Evolutionary conservation across 2,797 vertebrate genomes (phyloP).

Genomic region (Eupleurogrammus muticus): DNA sequence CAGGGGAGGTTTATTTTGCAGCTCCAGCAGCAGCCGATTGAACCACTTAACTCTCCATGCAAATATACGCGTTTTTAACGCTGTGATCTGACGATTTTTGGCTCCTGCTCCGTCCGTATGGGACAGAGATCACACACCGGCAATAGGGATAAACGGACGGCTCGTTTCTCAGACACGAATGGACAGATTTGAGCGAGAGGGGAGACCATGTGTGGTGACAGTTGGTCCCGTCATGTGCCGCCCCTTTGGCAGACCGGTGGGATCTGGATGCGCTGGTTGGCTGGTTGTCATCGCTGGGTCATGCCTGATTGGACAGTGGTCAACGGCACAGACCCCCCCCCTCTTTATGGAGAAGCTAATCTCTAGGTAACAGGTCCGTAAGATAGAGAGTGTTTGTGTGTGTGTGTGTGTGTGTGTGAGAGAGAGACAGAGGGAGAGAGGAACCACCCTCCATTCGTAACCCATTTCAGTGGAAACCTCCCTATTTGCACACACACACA

Average conservation of each 20-base stretch:
- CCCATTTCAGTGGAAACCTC: conserved; percentile 52
- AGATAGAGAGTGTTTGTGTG: conserved; percentile 41
- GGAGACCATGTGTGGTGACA: conserved; percentile 80
- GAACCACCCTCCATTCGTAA: conserved; percentile 13
- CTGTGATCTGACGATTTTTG: conserved; percentile 4
- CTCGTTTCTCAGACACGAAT: conserved; percentile 57
- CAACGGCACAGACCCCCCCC: conserved; percentile 70
- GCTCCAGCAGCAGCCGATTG: conserved; percentile 35
- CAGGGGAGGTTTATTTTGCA: conserved; percentile 34
- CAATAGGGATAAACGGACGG: conserved; percentile 50
- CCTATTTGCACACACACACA: conserved; percentile 45
- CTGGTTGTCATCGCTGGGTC: conserved; percentile 63
- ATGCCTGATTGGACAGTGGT: conserved; percentile 73
- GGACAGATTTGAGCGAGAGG: conserved; percentile 68
- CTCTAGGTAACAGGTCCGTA: conserved; percentile 71
- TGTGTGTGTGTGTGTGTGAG: conserved; percentile 30
- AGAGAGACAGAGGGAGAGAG: not conserved
- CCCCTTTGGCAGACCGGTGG: conserved; percentile 65
- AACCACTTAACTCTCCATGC: conserved; percentile 44
- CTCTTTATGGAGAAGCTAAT: conserved; percentile 78
- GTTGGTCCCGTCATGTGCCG: conserved; percentile 79
- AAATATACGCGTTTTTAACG: conserved; percentile 27
- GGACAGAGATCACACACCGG: too few species aligned
- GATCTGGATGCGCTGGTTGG: conserved; percentile 72
- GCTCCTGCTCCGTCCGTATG: conserved; percentile 4